Percentiles rank a stretch among this genome's conserved stretches.
Evolutionary conservation across 2,113 vertebrate genomes (phyloP).

Genomic region (Silurus meridionalis): DNA sequence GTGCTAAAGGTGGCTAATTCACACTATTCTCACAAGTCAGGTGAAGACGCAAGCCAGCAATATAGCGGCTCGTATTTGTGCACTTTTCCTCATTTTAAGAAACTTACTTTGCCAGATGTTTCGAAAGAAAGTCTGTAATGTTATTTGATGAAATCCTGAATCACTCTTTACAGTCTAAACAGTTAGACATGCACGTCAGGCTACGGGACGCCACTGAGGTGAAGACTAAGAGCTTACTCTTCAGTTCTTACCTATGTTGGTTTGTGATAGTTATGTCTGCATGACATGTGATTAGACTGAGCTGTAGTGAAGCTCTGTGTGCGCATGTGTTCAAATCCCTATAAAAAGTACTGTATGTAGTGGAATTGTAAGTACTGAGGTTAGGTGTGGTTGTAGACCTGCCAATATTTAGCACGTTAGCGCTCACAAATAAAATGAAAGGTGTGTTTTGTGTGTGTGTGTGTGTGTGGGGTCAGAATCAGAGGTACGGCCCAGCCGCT

Average conservation of each 20-base stretch:
- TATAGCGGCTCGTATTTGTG: no score
- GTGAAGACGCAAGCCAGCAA: no score
- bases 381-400: not conserved
- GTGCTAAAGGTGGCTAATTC: no score
- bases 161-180: no score
- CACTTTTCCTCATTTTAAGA: no score
- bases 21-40: no score
- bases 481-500: constrained; percentile 81
- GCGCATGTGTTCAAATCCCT: not conserved
- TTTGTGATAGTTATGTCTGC: not conserved
- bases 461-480: constrained; percentile 76
- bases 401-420: not conserved
- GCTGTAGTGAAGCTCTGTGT: not conserved
- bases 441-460: not conserved
- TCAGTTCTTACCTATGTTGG: not conserved
- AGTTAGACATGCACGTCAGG: no score
- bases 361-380: not conserved
- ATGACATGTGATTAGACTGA: not conserved
- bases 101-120: no score
- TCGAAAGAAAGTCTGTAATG: no score
- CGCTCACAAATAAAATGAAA: not conserved
- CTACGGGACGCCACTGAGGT: not conserved
- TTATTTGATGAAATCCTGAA: no score
- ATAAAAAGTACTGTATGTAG: not conserved
- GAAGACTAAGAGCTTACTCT: no score